Evolutionary conservation across 2,797 vertebrate genomes (phyloP).

Genomic region (Gymnoscopelus braueri): DNA sequence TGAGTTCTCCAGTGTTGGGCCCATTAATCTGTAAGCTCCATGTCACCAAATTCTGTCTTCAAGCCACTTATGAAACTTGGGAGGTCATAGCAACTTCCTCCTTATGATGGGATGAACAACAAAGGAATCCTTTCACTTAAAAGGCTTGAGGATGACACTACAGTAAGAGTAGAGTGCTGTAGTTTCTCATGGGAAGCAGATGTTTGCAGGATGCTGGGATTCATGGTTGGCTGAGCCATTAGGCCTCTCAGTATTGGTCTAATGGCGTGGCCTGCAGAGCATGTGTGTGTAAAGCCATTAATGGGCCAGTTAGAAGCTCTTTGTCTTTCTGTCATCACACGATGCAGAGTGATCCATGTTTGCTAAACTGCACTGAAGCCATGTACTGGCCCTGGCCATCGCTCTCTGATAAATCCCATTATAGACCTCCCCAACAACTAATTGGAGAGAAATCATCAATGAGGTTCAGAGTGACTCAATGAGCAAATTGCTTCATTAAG

Average conservation of each 20-base stretch:
- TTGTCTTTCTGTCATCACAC: constrained; percentile 13
- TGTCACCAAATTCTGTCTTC: constrained; percentile 18
- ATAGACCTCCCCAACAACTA: background rate
- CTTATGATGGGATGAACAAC: constrained; percentile 22
- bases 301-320: constrained; percentile 16
- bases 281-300: constrained; percentile 28
- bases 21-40: constrained; percentile 25
- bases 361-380: constrained; percentile 6
- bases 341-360: constrained; percentile 13
- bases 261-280: constrained; percentile 45
- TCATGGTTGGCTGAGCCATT: constrained; percentile 38
- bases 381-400: background rate
- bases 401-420: background rate
- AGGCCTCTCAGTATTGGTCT: constrained; percentile 42
- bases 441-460: background rate
- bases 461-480: background rate
- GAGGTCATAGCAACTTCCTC: constrained; percentile 21
- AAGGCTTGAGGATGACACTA: constrained; percentile 33
- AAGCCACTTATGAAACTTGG: constrained; percentile 18
- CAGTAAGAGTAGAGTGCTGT: constrained; percentile 4
- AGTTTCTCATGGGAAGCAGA: constrained; percentile 60
- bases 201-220: constrained; percentile 45
- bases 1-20: constrained; percentile 7
- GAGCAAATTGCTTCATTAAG: constrained; percentile 3
- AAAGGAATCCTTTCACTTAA: constrained; percentile 35